A percentile compares a stretch with the other conserved stretches of the same genome.
Evolutionary conservation across 2,888 invertebrate genomes (phyloP).

Genomic region (Charanyca ferruginea): DNA sequence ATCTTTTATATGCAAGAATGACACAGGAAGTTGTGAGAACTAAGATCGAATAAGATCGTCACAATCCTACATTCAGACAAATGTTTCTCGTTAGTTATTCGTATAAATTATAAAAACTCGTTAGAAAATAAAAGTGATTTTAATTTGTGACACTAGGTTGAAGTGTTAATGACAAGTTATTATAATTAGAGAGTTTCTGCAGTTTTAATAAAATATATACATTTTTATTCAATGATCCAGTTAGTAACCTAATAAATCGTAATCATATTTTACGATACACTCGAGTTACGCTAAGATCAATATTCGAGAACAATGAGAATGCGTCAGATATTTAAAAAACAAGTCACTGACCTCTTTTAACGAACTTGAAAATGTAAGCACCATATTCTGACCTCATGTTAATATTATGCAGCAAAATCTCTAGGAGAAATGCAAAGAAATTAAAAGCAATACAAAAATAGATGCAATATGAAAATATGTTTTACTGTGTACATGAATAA

Average conservation of each 20-base stretch:
- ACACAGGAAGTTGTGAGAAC: conserved; percentile 35
- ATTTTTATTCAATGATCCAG: neutral
- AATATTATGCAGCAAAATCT: conserved; percentile 4
- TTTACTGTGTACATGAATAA: no score
- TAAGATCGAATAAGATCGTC: conserved; percentile 19
- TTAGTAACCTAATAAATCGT: neutral
- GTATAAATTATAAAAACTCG: neutral
- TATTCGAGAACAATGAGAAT: conserved; percentile 50
- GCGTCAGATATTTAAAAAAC: conserved; percentile 42
- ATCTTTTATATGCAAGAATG: conserved; percentile 20
- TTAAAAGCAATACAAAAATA: neutral
- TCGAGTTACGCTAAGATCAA: conserved; percentile 36
- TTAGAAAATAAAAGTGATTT: neutral
- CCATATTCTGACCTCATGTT: conserved; percentile 3
- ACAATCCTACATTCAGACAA: neutral
- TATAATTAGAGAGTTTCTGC: neutral
- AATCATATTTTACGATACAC: conserved; percentile 11
- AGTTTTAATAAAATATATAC: neutral
- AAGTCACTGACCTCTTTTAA: conserved; percentile 40
- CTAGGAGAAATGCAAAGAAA: neutral
- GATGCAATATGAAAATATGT: no score
- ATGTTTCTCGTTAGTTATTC: neutral
- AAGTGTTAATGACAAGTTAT: no score
- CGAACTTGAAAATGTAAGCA: conserved; percentile 17
- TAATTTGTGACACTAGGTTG: neutral